Percentiles rank a stretch among this genome's conserved stretches.
These are phyloP conservation scores for Macrosteles quadrilineatus DNA, from an alignment of 1,140 invertebrate genomes.

Conservation along the genomic window DNA sequence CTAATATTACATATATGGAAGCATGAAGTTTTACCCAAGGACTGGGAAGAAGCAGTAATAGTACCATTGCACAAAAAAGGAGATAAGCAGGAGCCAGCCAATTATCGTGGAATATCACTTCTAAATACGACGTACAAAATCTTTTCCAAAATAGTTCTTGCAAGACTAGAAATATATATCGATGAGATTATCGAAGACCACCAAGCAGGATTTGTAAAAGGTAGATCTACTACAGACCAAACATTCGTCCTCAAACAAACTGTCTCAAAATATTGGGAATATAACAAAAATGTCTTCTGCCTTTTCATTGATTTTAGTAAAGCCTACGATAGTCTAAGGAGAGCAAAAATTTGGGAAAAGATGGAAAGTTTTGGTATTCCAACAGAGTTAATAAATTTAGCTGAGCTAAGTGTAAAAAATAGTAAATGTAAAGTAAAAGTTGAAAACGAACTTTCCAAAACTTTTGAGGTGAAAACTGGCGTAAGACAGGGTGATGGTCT, in stretches of 20 bases:
- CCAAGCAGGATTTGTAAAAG: constrained; percentile 29
- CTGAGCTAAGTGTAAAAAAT: not conserved
- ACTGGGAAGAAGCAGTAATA: too few species aligned
- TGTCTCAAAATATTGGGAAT: too few species aligned
- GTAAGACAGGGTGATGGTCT: too few species aligned
- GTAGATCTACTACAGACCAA: constrained; percentile 29
- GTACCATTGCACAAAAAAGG: constrained; percentile 43
- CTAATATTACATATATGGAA: constrained; percentile 23
- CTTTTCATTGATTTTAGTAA: too few species aligned
- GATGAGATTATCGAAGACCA: constrained; percentile 28
- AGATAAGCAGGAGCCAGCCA: constrained; percentile 36
- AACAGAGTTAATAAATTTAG: constrained; percentile 20
- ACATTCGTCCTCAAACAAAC: constrained; percentile 17
- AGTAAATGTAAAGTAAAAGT: constrained; percentile 23
- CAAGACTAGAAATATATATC: constrained; percentile 15
- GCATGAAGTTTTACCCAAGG: too few species aligned
- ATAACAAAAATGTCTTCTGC: too few species aligned
- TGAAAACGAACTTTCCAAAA: too few species aligned
- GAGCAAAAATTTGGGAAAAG: constrained; percentile 13
- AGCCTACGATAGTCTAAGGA: constrained; percentile 29
- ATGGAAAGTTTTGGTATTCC: constrained; percentile 27
- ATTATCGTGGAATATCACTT: constrained; percentile 43
- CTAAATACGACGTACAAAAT: constrained; percentile 35
- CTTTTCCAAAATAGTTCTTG: constrained; percentile 31
- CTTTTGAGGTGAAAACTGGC: too few species aligned